phyloP scores from a whole-genome alignment of 2,888 invertebrate genomes.

The Drymonia ruficornis region DNA sequence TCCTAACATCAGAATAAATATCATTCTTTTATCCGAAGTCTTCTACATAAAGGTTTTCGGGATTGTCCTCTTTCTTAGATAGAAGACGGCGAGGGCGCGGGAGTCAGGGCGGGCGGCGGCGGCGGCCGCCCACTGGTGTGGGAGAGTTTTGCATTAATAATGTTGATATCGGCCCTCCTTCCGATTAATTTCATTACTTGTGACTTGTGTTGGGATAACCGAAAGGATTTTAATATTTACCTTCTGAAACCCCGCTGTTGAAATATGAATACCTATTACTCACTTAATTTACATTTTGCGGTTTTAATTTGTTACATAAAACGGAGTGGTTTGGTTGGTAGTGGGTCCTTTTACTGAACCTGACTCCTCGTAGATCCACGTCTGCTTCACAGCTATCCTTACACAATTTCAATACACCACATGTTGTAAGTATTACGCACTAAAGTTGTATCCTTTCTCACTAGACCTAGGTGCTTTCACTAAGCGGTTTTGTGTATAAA shows the following conservation, averaged over 20 bases:
- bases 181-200: slow-evolving; percentile 82
- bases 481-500: slow-evolving; percentile 35
- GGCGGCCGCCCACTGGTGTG: slow-evolving; percentile 40
- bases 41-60: slow-evolving; percentile 30
- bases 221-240: slow-evolving; percentile 39
- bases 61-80: slow-evolving; percentile 62
- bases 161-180: slow-evolving; percentile 79
- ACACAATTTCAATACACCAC: no score
- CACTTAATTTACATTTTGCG: background rate
- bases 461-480: background rate
- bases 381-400: no score
- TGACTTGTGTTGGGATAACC: slow-evolving; percentile 58
- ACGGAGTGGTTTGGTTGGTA: no score
- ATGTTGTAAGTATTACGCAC: background rate
- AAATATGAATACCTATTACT: background rate
- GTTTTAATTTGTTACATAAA: background rate
- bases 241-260: slow-evolving; percentile 13
- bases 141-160: slow-evolving; percentile 82
- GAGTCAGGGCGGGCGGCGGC: slow-evolving; percentile 37
- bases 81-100: slow-evolving; percentile 48
- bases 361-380: no score
- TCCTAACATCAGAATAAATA: background rate
- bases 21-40: slow-evolving; percentile 6
- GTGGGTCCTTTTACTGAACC: no score
- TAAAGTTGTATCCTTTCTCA: background rate